A percentile compares a stretch with the other conserved stretches of the same genome.
phyloP scores from a whole-genome alignment of 2,797 vertebrate genomes.

The Phataginus tetradactyla region DNA sequence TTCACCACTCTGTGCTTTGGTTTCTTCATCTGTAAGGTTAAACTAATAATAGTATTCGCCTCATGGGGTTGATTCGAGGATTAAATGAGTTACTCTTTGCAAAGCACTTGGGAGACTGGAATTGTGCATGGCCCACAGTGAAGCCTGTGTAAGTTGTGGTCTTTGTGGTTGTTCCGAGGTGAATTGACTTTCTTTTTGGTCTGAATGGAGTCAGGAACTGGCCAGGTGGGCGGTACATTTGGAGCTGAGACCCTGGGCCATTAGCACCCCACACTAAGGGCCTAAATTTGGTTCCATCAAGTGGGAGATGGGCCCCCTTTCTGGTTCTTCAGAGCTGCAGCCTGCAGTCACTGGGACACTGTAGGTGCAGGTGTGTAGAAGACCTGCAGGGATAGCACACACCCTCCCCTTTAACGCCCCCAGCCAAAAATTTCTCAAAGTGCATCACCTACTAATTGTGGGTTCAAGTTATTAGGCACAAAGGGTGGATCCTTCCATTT shows the following conservation, averaged over 20 bases:
- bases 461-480: not conserved
- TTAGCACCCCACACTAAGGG: not conserved
- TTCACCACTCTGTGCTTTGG: not conserved
- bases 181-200: not conserved
- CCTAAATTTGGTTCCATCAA: not conserved
- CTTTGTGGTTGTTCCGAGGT: not conserved
- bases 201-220: not conserved
- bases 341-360: not conserved
- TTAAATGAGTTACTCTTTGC: not conserved
- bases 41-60: not conserved
- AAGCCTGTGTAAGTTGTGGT: not conserved
- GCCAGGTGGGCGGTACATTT: not conserved
- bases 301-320: not conserved
- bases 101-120: not conserved
- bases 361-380: not conserved
- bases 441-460: not conserved
- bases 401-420: not conserved
- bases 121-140: not conserved
- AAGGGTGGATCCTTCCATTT: not conserved
- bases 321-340: not conserved
- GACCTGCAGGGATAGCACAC: not conserved
- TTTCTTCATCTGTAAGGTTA: not conserved
- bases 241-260: accelerated
- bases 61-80: not conserved
- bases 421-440: not conserved